Evolutionary conservation across 92 coral and sea anemone genomes (phyloP).

Genomic region (Anthopleura xanthogrammica): DNA sequence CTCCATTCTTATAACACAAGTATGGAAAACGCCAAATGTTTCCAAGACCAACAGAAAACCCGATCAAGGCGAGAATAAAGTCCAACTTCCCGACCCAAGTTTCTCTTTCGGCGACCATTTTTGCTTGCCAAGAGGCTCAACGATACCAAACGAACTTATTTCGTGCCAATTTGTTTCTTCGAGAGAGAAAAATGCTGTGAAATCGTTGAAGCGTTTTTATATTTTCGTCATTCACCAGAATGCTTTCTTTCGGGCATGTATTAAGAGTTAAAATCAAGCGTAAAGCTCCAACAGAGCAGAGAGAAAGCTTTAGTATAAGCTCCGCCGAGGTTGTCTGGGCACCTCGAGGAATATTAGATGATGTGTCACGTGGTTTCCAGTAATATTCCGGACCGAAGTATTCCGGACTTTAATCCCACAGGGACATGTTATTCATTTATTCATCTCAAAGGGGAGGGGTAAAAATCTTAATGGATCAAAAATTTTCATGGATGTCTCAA

Average conservation of each 20-base stretch:
- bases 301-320: neutral
- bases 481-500: too few relatives aligned
- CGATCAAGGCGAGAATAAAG: conserved; percentile 83
- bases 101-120: conserved; percentile 61
- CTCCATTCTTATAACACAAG: conserved; percentile 84
- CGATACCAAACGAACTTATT: neutral
- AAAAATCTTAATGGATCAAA: too few relatives aligned
- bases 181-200: neutral
- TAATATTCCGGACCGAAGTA: too few relatives aligned
- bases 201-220: neutral
- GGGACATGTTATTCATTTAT: too few relatives aligned
- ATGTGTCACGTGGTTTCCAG: neutral
- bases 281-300: neutral
- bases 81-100: conserved; percentile 91
- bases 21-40: conserved; percentile 96
- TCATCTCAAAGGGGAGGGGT: too few relatives aligned
- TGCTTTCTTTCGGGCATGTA: neutral
- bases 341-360: neutral
- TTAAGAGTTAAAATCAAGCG: neutral
- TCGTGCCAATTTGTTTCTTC: neutral
- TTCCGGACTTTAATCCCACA: too few relatives aligned
- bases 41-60: conserved; percentile 87
- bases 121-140: neutral
- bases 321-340: too few relatives aligned
- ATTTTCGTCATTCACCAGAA: neutral